Conservation (phyloP, 2,797 vertebrate species). For the Chelmon rostratus region DNA sequence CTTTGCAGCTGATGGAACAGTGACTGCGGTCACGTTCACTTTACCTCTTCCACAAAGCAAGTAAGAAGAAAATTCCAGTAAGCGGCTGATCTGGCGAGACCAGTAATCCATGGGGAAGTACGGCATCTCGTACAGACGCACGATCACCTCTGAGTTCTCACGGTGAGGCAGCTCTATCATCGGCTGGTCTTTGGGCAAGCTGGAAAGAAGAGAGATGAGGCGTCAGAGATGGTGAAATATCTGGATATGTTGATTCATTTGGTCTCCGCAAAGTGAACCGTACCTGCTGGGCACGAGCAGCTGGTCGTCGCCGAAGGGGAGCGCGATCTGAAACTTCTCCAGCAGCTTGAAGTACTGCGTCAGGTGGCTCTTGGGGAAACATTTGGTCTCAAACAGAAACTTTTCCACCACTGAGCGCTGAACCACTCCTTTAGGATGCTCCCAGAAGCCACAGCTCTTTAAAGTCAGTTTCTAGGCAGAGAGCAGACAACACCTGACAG, state of each 20-base stretch:
- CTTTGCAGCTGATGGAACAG: background rate
- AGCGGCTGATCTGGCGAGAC: slow-evolving; percentile 93
- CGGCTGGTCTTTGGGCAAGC: slow-evolving; percentile 92
- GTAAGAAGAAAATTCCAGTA: slow-evolving; percentile 93
- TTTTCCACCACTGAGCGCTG: slow-evolving; percentile 90
- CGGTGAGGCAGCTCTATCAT: slow-evolving; percentile 95
- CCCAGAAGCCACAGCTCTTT: slow-evolving; percentile 85
- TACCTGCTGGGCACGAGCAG: slow-evolving; percentile 96
- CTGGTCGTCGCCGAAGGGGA: slow-evolving; percentile 93
- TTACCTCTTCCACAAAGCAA: slow-evolving; percentile 93
- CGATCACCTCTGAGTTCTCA: slow-evolving; percentile 95
- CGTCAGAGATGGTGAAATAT: background rate
- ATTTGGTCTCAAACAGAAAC: slow-evolving; percentile 89
- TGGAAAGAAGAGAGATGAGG: slow-evolving; percentile 58
- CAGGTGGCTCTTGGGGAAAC: slow-evolving; percentile 91
- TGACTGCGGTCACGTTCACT: rapidly evolving
- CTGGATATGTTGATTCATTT: background rate
- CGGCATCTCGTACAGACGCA: slow-evolving; percentile 96
- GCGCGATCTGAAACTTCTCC: slow-evolving; percentile 96
- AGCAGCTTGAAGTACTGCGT: slow-evolving; percentile 94
- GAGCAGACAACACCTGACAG: background rate
- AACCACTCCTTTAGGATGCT: slow-evolving; percentile 90
- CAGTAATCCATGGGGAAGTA: slow-evolving; percentile 99
- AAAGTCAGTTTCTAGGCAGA: slow-evolving; percentile 89
- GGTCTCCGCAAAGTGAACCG: background rate